Evolutionary conservation across 37 sponge, comb jelly and placozoan species (phyloP).

Genomic region (Mnemiopsis leidyi): DNA sequence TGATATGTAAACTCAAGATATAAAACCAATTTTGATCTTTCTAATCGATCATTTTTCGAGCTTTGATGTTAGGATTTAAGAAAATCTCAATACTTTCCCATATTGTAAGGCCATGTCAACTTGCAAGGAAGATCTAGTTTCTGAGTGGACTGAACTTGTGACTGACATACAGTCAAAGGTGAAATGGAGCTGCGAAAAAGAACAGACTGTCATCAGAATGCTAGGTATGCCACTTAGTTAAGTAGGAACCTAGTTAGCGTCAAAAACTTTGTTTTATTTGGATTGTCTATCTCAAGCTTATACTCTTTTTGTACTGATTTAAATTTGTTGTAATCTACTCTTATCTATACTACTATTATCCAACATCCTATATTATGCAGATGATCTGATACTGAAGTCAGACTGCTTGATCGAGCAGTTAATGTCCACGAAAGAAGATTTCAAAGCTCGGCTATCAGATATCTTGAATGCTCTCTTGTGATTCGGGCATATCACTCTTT

Average conservation of each 20-base stretch:
- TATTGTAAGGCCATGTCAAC: neutral
- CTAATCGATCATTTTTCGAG: too few species aligned
- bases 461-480: conserved; percentile 21
- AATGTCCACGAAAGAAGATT: neutral
- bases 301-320: too few species aligned
- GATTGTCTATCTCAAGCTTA: too few species aligned
- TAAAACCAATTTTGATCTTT: too few species aligned
- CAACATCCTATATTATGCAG: neutral
- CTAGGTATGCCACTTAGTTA: neutral
- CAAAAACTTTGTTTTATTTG: too few species aligned
- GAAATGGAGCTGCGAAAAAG: neutral
- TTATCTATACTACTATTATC: too few species aligned
- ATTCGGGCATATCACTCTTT: too few species aligned
- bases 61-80: too few species aligned
- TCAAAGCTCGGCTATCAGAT: neutral
- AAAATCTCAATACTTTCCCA: too few species aligned
- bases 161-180: neutral
- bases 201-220: neutral
- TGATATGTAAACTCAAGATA: too few species aligned
- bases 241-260: too few species aligned
- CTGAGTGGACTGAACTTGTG: neutral
- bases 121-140: neutral
- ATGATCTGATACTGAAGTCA: neutral
- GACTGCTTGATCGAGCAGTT: neutral
- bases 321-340: too few species aligned